Conservation (phyloP, 2,113 vertebrate genomes). For the Etia nguti region DNA sequence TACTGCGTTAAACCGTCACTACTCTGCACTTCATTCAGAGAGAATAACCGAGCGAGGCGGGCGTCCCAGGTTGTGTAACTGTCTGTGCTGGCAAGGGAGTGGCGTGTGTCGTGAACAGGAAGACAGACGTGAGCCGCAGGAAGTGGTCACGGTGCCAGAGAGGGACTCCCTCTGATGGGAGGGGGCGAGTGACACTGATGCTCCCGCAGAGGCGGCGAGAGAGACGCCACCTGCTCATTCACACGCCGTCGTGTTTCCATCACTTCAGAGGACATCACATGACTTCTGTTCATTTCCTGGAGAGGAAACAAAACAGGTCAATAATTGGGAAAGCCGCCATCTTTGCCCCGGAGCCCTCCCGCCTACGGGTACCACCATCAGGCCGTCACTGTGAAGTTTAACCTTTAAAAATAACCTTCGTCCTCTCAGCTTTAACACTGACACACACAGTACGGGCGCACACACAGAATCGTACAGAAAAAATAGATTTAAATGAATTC, state of each 20-base stretch:
- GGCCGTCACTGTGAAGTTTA: neutral
- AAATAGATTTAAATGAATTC: neutral
- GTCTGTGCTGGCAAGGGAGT: neutral
- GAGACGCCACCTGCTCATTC: neutral
- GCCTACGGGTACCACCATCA: neutral
- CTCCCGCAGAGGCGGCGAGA: neutral
- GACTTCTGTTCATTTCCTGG: neutral
- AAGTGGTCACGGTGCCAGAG: slow-evolving; percentile 31
- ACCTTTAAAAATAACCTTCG: neutral
- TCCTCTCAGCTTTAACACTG: neutral
- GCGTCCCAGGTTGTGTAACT: slow-evolving; percentile 9
- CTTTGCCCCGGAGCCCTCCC: neutral
- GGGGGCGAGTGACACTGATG: neutral
- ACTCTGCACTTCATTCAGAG: neutral
- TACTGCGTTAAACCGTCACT: neutral
- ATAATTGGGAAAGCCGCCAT: neutral
- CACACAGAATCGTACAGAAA: neutral
- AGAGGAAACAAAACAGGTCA: neutral
- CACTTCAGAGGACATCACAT: neutral
- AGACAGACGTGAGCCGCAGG: slow-evolving; percentile 3
- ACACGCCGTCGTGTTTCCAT: neutral
- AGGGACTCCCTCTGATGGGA: slow-evolving; percentile 40
- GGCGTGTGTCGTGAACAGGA: slow-evolving; percentile 1
- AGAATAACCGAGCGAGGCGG: neutral
- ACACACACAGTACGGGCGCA: neutral